Percentiles rank a stretch among this genome's conserved stretches.
Conservation (phyloP, 2,888 invertebrate genomes). For the Augochlorella aurata region DNA sequence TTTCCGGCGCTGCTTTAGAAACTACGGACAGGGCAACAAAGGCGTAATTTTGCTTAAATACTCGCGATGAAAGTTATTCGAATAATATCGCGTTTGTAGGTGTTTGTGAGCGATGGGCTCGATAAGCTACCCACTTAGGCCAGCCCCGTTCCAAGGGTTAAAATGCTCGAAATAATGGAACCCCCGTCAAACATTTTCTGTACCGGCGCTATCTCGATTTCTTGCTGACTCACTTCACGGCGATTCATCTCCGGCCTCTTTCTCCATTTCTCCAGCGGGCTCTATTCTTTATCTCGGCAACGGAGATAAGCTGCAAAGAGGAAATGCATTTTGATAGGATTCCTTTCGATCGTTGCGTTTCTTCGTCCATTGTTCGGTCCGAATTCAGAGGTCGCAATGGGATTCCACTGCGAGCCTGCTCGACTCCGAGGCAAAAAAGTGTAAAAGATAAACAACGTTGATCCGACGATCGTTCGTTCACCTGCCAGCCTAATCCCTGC, state of each 20-base stretch:
- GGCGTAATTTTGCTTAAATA: not conserved
- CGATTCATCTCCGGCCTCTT: constrained; percentile 27
- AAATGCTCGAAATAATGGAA: constrained; percentile 28
- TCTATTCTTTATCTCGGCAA: constrained; percentile 8
- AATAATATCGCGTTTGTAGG: not conserved
- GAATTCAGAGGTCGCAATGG: not conserved
- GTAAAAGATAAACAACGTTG: not conserved
- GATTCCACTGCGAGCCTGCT: not conserved
- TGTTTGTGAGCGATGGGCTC: not conserved
- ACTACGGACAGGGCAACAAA: not conserved
- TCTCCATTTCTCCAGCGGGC: not conserved
- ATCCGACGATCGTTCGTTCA: not conserved
- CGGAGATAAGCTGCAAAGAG: not conserved
- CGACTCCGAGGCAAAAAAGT: not conserved
- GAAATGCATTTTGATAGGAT: constrained; percentile 9
- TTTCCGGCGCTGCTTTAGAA: not conserved
- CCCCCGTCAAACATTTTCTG: constrained; percentile 16
- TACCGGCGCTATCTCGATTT: constrained; percentile 22
- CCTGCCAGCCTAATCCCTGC: not conserved
- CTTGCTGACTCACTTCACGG: not conserved
- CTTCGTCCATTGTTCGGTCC: not conserved
- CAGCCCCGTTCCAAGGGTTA: not conserved
- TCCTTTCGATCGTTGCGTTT: not conserved
- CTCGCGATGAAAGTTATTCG: not conserved
- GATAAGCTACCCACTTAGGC: not conserved